These are phyloP conservation scores for Sphenodon punctatus DNA, from an alignment of 2,797 vertebrate genomes.

Conservation along the genomic window DNA sequence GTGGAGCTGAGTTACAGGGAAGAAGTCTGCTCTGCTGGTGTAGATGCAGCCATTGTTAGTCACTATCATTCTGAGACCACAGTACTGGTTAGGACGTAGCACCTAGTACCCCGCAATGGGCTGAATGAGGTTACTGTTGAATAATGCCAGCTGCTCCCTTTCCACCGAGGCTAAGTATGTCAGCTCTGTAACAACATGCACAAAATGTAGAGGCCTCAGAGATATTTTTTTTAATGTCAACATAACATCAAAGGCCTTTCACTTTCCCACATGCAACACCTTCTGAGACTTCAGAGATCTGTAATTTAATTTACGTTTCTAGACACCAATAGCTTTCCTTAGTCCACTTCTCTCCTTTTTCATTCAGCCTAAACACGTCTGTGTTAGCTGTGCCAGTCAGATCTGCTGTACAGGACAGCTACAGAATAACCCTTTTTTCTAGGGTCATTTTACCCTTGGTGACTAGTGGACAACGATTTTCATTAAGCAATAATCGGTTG, in stretches of 20 bases:
- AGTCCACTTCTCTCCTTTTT: neutral
- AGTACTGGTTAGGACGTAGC: neutral
- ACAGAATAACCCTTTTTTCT: conserved; percentile 16
- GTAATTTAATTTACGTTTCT: conserved; percentile 63
- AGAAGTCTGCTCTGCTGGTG: neutral
- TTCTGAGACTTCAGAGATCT: conserved; percentile 49
- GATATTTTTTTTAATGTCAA: conserved; percentile 21
- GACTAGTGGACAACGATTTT: conserved; percentile 40
- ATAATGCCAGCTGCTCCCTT: conserved; percentile 19
- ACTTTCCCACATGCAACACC: conserved; percentile 31
- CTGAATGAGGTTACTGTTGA: accelerated
- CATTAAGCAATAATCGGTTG: conserved; percentile 21
- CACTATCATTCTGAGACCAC: neutral
- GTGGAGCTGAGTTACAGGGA: neutral
- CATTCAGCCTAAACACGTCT: conserved; percentile 24
- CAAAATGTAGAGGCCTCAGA: conserved; percentile 9
- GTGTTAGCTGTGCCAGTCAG: conserved; percentile 48
- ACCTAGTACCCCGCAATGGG: neutral
- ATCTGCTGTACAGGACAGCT: conserved; percentile 20
- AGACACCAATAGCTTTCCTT: conserved; percentile 40
- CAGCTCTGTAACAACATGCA: neutral
- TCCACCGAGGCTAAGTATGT: accelerated
- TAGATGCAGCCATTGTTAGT: neutral
- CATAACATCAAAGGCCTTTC: conserved; percentile 16
- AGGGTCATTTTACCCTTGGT: conserved; percentile 47